Conservation (phyloP, 2,888 invertebrate genomes). For the Spilosoma lubricipeda region DNA sequence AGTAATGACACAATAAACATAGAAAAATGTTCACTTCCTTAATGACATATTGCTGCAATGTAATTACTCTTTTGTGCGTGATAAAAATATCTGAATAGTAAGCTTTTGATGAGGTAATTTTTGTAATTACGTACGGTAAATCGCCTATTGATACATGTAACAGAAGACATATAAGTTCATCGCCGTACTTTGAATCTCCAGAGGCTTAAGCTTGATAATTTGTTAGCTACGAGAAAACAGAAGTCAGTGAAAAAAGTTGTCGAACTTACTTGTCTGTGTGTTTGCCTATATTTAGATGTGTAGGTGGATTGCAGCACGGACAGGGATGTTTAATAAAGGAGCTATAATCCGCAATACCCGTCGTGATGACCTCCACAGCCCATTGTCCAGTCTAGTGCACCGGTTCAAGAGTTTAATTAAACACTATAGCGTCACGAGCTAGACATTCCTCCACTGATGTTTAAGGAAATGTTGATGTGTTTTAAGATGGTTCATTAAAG, state of each 20-base stretch:
- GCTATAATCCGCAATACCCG: conserved; percentile 55
- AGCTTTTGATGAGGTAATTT: too few relatives aligned
- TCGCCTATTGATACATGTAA: too few relatives aligned
- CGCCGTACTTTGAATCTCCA: too few relatives aligned
- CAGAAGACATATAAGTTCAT: too few relatives aligned
- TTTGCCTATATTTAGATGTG: conserved; percentile 21
- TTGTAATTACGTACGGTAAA: too few relatives aligned
- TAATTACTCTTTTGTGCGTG: not conserved
- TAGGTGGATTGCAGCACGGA: conserved; percentile 54
- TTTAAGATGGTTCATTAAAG: conserved; percentile 11
- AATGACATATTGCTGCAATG: not conserved
- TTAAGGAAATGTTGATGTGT: conserved; percentile 16
- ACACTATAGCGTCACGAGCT: conserved; percentile 41
- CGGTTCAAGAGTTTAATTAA: conserved; percentile 59
- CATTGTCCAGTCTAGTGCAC: conserved; percentile 57
- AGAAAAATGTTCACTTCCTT: not conserved
- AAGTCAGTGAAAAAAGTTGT: not conserved
- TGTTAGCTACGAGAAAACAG: not conserved
- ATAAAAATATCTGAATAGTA: too few relatives aligned
- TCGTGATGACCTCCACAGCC: conserved; percentile 40
- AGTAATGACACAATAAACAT: not conserved
- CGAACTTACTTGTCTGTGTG: conserved; percentile 22
- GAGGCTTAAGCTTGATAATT: not conserved
- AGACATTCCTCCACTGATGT: conserved; percentile 24
- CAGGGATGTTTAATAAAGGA: conserved; percentile 61